phyloP scores from a whole-genome alignment of 2,797 vertebrate genomes.

The Cuculus canorus region DNA sequence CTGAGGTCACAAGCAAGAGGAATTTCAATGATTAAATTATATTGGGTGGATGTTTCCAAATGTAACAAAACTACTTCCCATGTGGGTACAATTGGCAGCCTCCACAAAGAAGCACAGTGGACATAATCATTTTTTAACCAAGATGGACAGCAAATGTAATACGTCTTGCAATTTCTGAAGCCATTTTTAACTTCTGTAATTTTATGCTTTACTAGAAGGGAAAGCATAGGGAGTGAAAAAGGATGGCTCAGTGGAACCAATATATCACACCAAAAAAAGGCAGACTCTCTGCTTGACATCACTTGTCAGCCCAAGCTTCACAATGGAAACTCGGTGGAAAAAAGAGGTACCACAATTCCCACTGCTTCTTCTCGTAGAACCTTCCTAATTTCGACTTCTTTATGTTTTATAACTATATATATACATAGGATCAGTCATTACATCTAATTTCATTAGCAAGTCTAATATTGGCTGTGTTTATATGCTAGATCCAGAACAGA shows the following conservation, averaged over 20 bases:
- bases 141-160: neutral
- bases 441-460: conserved; percentile 16
- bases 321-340: conserved; percentile 2
- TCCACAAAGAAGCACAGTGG: neutral
- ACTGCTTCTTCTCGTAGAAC: neutral
- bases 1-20: neutral
- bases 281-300: neutral
- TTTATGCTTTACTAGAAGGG: neutral
- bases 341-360: neutral
- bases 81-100: conserved; percentile 10
- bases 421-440: neutral
- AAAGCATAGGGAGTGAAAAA: neutral
- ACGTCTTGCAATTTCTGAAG: neutral
- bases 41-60: neutral
- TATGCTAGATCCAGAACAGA: conserved; percentile 29
- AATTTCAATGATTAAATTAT: conserved; percentile 31
- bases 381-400: neutral
- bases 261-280: neutral
- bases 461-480: conserved; percentile 28
- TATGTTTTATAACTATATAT: conserved; percentile 1
- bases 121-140: neutral
- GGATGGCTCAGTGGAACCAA: neutral
- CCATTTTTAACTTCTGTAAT: conserved; percentile 8
- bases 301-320: neutral
- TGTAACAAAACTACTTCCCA: neutral